phyloP scores from a whole-genome alignment of 2,113 vertebrate species.

The Gambusia holbrooki region DNA sequence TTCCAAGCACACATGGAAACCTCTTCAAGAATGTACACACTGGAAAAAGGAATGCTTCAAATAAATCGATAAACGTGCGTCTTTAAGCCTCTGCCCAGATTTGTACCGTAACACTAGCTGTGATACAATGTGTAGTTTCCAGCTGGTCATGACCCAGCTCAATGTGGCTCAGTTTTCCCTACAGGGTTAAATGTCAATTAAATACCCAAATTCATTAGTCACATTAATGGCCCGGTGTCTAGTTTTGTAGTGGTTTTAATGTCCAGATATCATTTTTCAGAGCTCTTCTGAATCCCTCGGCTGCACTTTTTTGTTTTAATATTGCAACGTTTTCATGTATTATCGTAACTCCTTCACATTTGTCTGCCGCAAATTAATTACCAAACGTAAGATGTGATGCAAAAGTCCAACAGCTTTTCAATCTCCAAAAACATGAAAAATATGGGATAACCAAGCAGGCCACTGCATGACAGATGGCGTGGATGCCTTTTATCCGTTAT shows the following conservation, averaged over 20 bases:
- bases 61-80: too few relatives aligned
- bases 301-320: conserved; percentile 3
- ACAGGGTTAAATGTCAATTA: conserved; percentile 38
- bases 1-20: too few relatives aligned
- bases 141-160: not conserved
- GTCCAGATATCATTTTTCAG: too few relatives aligned
- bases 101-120: not conserved
- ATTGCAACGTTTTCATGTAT: not conserved
- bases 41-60: too few relatives aligned
- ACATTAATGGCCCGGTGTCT: too few relatives aligned
- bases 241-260: too few relatives aligned
- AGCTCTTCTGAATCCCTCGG: too few relatives aligned
- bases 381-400: not conserved
- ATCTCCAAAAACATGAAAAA: conserved; percentile 8
- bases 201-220: conserved; percentile 25
- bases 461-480: conserved; percentile 28
- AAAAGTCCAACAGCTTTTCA: not conserved
- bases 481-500: conserved; percentile 24
- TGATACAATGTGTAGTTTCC: conserved; percentile 1
- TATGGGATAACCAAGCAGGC: conserved; percentile 19
- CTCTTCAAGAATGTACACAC: too few relatives aligned
- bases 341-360: not conserved
- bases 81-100: not conserved
- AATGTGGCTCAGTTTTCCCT: conserved; percentile 18
- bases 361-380: not conserved